phyloP scores from a whole-genome alignment of 2,797 vertebrate species.

The Acanthurus lineatus region DNA sequence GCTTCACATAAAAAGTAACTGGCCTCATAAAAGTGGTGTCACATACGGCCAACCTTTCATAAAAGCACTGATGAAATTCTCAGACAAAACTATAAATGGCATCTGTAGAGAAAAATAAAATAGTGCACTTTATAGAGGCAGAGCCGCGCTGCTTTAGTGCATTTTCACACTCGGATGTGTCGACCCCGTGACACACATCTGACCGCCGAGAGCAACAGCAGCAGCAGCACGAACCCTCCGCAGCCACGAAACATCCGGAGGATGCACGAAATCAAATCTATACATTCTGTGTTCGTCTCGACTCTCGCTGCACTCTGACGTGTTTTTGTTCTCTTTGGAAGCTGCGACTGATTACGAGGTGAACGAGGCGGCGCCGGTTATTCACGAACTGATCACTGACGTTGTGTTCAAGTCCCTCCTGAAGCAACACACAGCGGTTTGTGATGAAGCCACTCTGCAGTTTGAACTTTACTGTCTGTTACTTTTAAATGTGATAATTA shows the following conservation, averaged over 20 bases:
- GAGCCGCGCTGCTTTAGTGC: constrained; percentile 29
- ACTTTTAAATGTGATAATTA: too few relatives aligned
- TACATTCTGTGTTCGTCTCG: not conserved
- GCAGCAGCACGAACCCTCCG: constrained; percentile 14
- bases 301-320: not conserved
- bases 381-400: not conserved
- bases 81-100: constrained; percentile 75
- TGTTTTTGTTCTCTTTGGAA: not conserved
- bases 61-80: constrained; percentile 73
- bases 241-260: constrained; percentile 18
- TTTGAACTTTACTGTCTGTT: too few relatives aligned
- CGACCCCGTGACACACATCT: constrained; percentile 36
- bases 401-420: not conserved
- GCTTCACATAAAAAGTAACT: constrained; percentile 75
- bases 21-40: constrained; percentile 71
- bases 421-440: too few relatives aligned
- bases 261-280: not conserved
- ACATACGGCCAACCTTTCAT: constrained; percentile 69
- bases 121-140: constrained; percentile 41
- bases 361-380: not conserved
- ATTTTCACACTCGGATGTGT: constrained; percentile 33
- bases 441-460: too few relatives aligned
- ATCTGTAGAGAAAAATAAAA: constrained; percentile 63
- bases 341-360: not conserved
- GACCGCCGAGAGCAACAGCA: constrained; percentile 27